A percentile compares a stretch with the other conserved stretches of the same genome.
Evolutionary conservation across 2,888 invertebrate species (phyloP).

Genomic region (Cordilura impudica): DNA sequence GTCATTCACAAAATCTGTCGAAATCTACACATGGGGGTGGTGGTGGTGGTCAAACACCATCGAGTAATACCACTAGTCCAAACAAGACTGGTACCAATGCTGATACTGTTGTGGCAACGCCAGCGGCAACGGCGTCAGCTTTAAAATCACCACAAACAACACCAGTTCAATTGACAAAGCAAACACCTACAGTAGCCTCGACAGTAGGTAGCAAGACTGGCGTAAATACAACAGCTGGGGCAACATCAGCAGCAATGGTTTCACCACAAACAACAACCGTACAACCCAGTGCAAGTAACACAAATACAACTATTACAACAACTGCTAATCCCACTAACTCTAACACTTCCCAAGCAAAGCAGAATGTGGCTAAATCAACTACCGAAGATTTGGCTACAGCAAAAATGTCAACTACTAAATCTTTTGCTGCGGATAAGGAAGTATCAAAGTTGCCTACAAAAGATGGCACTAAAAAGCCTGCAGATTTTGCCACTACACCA

Average conservation of each 20-base stretch:
- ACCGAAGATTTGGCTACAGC: neutral
- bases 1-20: constrained; percentile 65
- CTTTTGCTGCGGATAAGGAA: constrained; percentile 35
- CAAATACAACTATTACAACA: constrained; percentile 27
- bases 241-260: constrained; percentile 26
- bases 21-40: constrained; percentile 64
- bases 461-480: constrained; percentile 2
- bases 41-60: constrained; percentile 34
- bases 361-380: constrained; percentile 10
- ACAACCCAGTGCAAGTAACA: constrained; percentile 11
- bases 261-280: constrained; percentile 14
- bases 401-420: constrained; percentile 26
- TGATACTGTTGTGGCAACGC: constrained; percentile 39
- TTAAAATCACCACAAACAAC: constrained; percentile 65
- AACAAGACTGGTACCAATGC: constrained; percentile 35
- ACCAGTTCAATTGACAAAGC: constrained; percentile 67
- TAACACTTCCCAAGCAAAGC: constrained; percentile 28
- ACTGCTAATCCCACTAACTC: constrained; percentile 15
- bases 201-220: constrained; percentile 47
- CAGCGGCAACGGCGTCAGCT: too few relatives aligned
- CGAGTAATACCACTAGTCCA: constrained; percentile 40
- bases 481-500: neutral
- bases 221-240: neutral
- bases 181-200: constrained; percentile 55
- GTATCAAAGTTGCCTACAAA: constrained; percentile 18